Evolutionary conservation across 2,888 invertebrate species (phyloP), one percentile per base, ranked within the genome.

Genomic region (Cryptocephalus moraei): DNA sequence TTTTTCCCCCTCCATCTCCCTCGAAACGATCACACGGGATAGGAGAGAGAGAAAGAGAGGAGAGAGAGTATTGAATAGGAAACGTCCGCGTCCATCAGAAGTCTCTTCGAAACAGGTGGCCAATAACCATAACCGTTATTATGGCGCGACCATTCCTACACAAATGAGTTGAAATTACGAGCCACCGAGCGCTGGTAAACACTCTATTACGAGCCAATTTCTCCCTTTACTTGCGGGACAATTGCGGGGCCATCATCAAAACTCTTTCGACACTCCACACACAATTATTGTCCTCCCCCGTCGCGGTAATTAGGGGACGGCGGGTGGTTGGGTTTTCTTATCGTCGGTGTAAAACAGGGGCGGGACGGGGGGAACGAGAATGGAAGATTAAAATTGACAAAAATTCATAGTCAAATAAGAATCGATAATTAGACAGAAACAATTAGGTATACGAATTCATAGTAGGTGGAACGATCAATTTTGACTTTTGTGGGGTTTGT

Each of bases 51-150:
- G 43, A 49, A 47, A 48, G 45, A 41, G 39, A 46, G 33, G 42
- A 46, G 44, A n/a, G 36, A 6, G 36, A 11, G 36, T 36, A 36
- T 53, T 51, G 51, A 53, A 51, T 53, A 45, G 49, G 49, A 53
- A 54, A 49, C 56, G 55, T 55, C 56, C 52, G 53, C 58, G 63
- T 64, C 61, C 61, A 57, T 64, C 64, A 62, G 57, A 55, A 60
- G 60, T 60, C 59, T 57, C 57, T 56, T 56, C 58, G 57, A 68
- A 72, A 72, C 72, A 72, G 72, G 72, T 72, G 72, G 72, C 70
- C 72, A 72, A 72, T 72, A 72, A 72, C 72, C 70, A 70, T 71
- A 71, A 71, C 69, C 69, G 69, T 72, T 70, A 70, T 71, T 69
- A 71, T 71, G 70, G 69, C 70, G 68, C 68, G 68, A 70, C 70